Percentiles rank a stretch among this genome's conserved stretches.
Evolutionary conservation across 2,888 invertebrate species (phyloP).

Genomic region (Sthenelais limicola): DNA sequence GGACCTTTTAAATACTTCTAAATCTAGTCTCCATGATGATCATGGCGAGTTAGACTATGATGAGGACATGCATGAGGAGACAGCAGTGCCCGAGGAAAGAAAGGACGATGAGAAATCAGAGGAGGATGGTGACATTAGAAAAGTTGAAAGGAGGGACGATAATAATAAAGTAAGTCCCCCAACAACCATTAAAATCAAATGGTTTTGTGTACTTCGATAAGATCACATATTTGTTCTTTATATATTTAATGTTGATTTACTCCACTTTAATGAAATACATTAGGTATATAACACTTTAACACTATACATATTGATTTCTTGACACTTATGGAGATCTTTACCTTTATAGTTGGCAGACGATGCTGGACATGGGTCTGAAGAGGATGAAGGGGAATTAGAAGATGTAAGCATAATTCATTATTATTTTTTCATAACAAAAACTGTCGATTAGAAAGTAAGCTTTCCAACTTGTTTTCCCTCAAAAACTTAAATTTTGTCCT

Average conservation of each 20-base stretch:
- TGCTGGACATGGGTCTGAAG: constrained; percentile 59
- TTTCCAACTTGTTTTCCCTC: no score
- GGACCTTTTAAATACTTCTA: constrained; percentile 28
- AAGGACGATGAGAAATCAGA: neutral
- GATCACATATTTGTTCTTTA: no score
- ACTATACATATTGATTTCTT: neutral
- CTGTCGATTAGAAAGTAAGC: no score
- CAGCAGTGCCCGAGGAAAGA: constrained; percentile 25
- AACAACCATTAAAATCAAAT: no score
- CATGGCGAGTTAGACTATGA: constrained; percentile 73
- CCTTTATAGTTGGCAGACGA: constrained; percentile 32
- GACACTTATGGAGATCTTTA: neutral
- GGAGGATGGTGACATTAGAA: constrained; percentile 52
- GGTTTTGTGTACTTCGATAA: no score
- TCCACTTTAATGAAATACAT: no score
- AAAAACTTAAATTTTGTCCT: no score
- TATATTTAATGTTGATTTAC: no score
- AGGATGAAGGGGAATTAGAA: constrained; percentile 73
- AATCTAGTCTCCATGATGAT: constrained; percentile 59
- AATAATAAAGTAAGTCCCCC: no score
- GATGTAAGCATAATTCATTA: constrained; percentile 62
- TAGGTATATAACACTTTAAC: neutral
- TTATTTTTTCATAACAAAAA: no score
- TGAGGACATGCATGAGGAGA: constrained; percentile 59
- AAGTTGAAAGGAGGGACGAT: constrained; percentile 53